Base-by-base conservation (phyloP, 2,888 invertebrate species). In the Dryobotodes eremita region DNA sequence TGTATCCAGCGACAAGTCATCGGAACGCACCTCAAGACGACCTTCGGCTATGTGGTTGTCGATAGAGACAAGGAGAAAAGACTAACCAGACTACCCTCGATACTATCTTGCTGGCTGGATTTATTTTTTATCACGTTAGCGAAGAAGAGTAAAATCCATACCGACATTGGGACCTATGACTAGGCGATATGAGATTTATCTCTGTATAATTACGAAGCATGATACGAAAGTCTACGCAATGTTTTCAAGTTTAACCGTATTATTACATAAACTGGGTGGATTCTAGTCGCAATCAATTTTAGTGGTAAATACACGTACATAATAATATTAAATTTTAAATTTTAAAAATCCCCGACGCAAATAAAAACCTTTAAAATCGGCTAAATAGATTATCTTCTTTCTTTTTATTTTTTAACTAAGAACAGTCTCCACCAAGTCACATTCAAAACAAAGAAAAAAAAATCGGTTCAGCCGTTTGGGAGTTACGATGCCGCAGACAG, bases 21-120 rank as follows among this genome's bases (percentile, higher is more conserved):
- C 70, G 66, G 68, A 80, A 73, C 62, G 66, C 36, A 31, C 55
- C n/a, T 53, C n/a, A 15, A 62, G 23, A 64, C 15, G 46, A 61
- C 57, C 53, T 62, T 55, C n/a, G 3, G n/a, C 1, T 31, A 23
- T 46, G 36, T 23, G 2, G 36, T n/a, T 74, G 42, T 48, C 0
- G 20, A 31, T 66, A 23, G 17, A 55, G 36, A 55, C 31, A 17
- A 31, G n/a, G 13, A 23, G 55, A 26, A n/a, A 48, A 50, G 1
- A 7, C 65, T 72, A 36, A 11, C 31, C 15, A 50, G 2, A 2
- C 50, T 72, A n/a, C n/a, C 55, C 57, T 57, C n/a, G 61, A 3
- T 61, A 42, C 23, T 8, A 23, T 20, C 6, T 31, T 20, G 4
- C 26, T 23, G 31, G 15, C 31, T 23, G 31, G 7, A 36, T 3